A percentile compares a stretch with the other conserved stretches of the same genome.
phyloP scores from a whole-genome alignment of 92 coral and sea anemone genomes.

The Porites cylindrica region DNA sequence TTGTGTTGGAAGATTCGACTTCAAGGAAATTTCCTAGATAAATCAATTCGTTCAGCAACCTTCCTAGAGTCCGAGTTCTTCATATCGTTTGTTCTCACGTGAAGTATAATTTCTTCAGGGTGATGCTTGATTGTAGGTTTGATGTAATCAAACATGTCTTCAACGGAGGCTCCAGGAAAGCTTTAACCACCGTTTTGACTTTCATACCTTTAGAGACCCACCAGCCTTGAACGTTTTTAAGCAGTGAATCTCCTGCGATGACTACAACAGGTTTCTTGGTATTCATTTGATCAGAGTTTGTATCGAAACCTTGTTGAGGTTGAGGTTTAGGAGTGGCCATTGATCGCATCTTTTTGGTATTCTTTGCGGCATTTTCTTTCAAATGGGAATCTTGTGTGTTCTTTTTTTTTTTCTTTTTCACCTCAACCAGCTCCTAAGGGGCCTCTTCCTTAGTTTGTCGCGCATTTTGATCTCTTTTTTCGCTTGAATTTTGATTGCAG shows the following conservation, averaged over 20 bases:
- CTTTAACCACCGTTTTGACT: too few species aligned
- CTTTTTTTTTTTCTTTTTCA: background rate
- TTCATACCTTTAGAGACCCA: background rate
- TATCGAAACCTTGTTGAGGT: background rate
- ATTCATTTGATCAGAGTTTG: slow-evolving; percentile 7
- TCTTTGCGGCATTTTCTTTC: background rate
- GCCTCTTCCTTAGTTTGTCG: slow-evolving; percentile 1
- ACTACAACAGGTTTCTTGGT: background rate
- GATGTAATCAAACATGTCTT: too few species aligned
- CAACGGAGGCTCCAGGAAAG: too few species aligned
- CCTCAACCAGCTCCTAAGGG: background rate
- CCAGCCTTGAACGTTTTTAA: background rate
- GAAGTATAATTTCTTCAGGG: too few species aligned
- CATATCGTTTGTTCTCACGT: too few species aligned
- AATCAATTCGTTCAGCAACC: too few species aligned
- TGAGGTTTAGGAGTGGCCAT: background rate
- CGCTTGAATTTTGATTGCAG: background rate
- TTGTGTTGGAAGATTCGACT: too few species aligned
- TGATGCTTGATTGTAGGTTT: too few species aligned
- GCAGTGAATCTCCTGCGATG: background rate
- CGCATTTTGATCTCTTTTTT: background rate
- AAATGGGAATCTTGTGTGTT: slow-evolving; percentile 6
- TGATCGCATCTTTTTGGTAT: background rate
- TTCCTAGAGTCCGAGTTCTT: too few species aligned
- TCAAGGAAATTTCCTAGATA: too few species aligned